These are phyloP conservation scores for Hycleus cichorii DNA, from an alignment of 1,140 invertebrate species.

Conservation along the genomic window DNA sequence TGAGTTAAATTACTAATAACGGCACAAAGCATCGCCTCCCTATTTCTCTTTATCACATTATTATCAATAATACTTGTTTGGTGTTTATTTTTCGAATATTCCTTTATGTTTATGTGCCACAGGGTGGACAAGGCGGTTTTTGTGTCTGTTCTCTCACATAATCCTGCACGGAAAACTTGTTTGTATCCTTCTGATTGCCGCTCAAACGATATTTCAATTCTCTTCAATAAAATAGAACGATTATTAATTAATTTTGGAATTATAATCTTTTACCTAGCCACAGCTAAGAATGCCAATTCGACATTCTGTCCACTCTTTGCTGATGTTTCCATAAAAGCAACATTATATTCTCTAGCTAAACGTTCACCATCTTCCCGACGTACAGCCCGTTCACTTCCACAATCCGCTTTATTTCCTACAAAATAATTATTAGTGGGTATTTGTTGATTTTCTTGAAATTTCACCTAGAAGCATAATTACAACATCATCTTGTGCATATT, in stretches of 20 bases:
- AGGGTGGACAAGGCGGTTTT: conserved; percentile 40
- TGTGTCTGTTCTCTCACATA: conserved; percentile 55
- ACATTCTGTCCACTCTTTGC: conserved; percentile 81
- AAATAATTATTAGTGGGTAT: not conserved
- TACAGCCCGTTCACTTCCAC: conserved; percentile 63
- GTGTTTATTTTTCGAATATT: no score
- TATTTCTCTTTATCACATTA: no score
- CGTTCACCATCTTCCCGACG: conserved; percentile 74
- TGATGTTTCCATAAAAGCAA: conserved; percentile 82
- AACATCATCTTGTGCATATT: conserved; percentile 79
- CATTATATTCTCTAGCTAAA: conserved; percentile 71
- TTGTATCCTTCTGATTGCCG: conserved; percentile 46
- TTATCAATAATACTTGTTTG: no score
- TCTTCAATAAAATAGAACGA: conserved; percentile 40
- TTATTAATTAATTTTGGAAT: not conserved
- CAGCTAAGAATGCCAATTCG: conserved; percentile 70
- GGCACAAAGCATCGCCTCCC: no score
- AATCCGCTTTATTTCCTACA: conserved; percentile 79
- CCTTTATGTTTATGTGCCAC: conserved; percentile 10
- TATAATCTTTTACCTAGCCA: conserved; percentile 51
- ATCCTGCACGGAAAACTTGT: conserved; percentile 61
- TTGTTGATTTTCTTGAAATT: conserved; percentile 10
- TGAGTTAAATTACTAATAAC: no score
- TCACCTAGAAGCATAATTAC: conserved; percentile 84
- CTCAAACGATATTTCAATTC: conserved; percentile 54